Evolutionary conservation across 1,140 invertebrate genomes (phyloP).

Genomic region (Macrotrachela quadricornifera): DNA sequence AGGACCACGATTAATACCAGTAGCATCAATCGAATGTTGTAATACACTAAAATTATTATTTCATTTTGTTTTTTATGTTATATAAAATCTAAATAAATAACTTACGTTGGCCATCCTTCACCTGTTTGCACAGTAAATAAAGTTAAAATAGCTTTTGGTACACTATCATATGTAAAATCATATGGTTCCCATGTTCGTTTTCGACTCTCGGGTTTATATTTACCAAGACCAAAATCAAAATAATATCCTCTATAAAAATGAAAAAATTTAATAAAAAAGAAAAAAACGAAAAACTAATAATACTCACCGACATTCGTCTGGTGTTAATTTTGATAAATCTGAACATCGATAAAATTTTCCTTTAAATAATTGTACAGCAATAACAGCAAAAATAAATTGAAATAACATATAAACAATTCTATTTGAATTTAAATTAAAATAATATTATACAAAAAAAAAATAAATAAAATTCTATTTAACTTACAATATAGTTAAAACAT

Average conservation of each 20-base stretch:
- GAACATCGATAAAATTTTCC: slow-evolving; percentile 98
- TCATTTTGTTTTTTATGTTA: too few species aligned
- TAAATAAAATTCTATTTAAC: too few species aligned
- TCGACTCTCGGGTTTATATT: slow-evolving; percentile 54
- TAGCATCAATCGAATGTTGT: slow-evolving; percentile 97
- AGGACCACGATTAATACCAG: slow-evolving; percentile 81
- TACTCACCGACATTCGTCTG: slow-evolving; percentile 79
- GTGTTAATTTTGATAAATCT: slow-evolving; percentile 84
- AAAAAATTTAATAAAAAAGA: neutral
- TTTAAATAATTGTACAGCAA: slow-evolving; percentile 99
- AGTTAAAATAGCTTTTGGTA: slow-evolving; percentile 87
- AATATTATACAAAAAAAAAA: neutral
- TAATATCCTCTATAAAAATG: slow-evolving; percentile 54
- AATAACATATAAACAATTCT: slow-evolving; percentile 96
- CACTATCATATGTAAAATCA: slow-evolving; percentile 95
- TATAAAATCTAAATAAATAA: too few species aligned
- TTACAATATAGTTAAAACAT: slow-evolving; percentile 93
- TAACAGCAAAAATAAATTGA: slow-evolving; percentile 99
- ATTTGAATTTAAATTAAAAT: neutral
- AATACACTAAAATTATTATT: slow-evolving; percentile 53
- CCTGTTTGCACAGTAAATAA: slow-evolving; percentile 97
- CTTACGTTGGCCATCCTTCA: slow-evolving; percentile 91
- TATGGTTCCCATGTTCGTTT: slow-evolving; percentile 64
- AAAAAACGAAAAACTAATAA: neutral
- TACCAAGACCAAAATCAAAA: slow-evolving; percentile 62